These are phyloP conservation scores for Aricia artaxerxes DNA, from an alignment of 2,888 invertebrate genomes.

Conservation along the genomic window DNA sequence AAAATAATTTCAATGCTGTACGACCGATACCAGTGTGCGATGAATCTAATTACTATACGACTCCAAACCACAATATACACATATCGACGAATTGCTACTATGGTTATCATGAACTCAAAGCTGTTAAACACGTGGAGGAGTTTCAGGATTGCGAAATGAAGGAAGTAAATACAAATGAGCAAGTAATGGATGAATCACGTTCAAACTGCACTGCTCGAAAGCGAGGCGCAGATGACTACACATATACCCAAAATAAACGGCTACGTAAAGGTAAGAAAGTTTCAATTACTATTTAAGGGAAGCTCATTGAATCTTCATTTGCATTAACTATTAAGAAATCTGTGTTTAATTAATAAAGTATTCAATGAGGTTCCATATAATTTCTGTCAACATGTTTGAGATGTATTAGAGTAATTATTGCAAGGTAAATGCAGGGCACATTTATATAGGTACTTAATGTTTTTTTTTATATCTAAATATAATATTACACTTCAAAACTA, in stretches of 20 bases:
- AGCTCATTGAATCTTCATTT: conserved; percentile 54
- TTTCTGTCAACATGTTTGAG: neutral
- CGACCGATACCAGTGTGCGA: conserved; percentile 68
- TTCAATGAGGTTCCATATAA: conserved; percentile 39
- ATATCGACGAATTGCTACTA: conserved; percentile 78
- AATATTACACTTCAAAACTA: neutral
- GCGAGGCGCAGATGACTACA: conserved; percentile 64
- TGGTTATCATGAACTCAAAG: conserved; percentile 69
- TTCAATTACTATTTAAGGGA: conserved; percentile 45
- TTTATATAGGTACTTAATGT: conserved; percentile 5
- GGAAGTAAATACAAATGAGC: conserved; percentile 49
- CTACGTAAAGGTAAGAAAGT: conserved; percentile 68
- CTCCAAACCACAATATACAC: conserved; percentile 70
- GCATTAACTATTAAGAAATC: neutral
- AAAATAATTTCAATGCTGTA: conserved; percentile 73
- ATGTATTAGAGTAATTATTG: conserved; percentile 1
- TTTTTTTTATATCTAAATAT: neutral
- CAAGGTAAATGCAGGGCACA: conserved; percentile 1
- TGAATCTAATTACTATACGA: conserved; percentile 62
- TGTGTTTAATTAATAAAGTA: too few relatives aligned
- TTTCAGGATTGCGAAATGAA: conserved; percentile 62
- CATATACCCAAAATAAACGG: conserved; percentile 65
- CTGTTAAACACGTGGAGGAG: conserved; percentile 48
- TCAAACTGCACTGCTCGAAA: conserved; percentile 58
- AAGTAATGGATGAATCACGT: conserved; percentile 39